Evolutionary conservation across 2,113 vertebrate species (phyloP), one percentile per base, ranked within the genome.

Genomic region (Etheostoma cragini): DNA sequence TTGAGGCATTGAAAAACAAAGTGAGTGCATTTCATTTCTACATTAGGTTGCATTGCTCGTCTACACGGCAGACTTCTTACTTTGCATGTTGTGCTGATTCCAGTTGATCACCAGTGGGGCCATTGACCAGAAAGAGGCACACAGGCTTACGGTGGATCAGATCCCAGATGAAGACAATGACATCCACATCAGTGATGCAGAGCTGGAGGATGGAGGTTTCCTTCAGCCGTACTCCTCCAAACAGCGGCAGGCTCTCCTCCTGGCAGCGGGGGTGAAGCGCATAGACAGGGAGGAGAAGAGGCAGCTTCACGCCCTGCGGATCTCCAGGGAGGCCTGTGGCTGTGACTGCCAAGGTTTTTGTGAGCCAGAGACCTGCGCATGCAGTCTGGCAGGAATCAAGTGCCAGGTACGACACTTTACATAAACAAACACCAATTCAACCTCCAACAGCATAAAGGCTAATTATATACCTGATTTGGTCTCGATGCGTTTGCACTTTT

Each of bases 321-420:
- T 94, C 17, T 98, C 96, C 50, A 95, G 97, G n/a, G 96, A 98
- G 88, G 95, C 96, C 60, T 99, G 97, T 0, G 97, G 97, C 52
- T 98, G 97, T 0, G 93, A 91, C 93, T 99, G 97, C 58, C 87
- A 92, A 24, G 93, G 95, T 79, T 96, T 97, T 89, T 99, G 97
- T 30, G 97, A 98, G 69, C 97, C 97, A 0, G 97, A 97, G 90
- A 98, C 95, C 72, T 99, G 97, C 76, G 95, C 95, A 64, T 99
- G 97, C 87, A 97, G 94, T 77, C 91, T 97, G 90, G 96, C 96
- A 0, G 97, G 97, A 69, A 98, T 99, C 86, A 97, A 97, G 75
- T 99, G 97, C 83, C 97, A 99, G 97, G 97, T 99, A 93, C 30
- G 60, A 58, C 5, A 7, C 49, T 21, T 8, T 0, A 52, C 60